Evolutionary conservation across 2,888 invertebrate genomes (phyloP).

Genomic region (Napeogenes inachia): DNA sequence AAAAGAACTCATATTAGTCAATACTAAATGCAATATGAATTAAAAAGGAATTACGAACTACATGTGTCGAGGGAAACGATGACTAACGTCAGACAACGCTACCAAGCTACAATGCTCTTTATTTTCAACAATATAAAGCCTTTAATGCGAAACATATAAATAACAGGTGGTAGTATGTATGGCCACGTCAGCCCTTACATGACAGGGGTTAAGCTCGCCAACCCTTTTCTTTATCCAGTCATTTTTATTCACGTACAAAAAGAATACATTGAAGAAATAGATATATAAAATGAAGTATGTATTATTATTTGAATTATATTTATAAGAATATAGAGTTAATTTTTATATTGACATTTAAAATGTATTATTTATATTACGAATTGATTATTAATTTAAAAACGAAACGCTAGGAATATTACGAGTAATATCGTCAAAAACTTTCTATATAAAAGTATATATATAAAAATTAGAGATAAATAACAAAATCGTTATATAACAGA

Average conservation of each 20-base stretch:
- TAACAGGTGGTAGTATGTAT: constrained; percentile 35
- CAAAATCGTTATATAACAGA: no score
- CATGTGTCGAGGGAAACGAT: neutral
- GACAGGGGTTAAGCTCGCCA: constrained; percentile 42
- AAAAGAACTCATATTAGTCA: constrained; percentile 18
- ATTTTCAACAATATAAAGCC: constrained; percentile 13
- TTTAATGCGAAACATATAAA: constrained; percentile 13
- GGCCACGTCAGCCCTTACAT: constrained; percentile 57
- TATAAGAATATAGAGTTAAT: no score
- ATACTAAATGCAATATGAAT: constrained; percentile 38
- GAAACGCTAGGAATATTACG: no score
- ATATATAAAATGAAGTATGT: constrained; percentile 45
- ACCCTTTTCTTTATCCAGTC: constrained; percentile 45
- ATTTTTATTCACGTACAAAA: constrained; percentile 53
- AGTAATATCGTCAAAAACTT: no score
- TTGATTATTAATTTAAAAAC: no score
- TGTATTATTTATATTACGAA: no score
- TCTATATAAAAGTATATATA: no score
- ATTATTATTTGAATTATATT: constrained; percentile 40
- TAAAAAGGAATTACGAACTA: constrained; percentile 40
- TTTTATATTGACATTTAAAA: no score
- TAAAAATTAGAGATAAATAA: no score
- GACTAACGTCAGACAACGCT: no score
- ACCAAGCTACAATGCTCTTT: constrained; percentile 15
- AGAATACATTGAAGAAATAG: constrained; percentile 63